Base-by-base conservation (phyloP, 1,140 invertebrate species). In the Arion vulgaris region DNA sequence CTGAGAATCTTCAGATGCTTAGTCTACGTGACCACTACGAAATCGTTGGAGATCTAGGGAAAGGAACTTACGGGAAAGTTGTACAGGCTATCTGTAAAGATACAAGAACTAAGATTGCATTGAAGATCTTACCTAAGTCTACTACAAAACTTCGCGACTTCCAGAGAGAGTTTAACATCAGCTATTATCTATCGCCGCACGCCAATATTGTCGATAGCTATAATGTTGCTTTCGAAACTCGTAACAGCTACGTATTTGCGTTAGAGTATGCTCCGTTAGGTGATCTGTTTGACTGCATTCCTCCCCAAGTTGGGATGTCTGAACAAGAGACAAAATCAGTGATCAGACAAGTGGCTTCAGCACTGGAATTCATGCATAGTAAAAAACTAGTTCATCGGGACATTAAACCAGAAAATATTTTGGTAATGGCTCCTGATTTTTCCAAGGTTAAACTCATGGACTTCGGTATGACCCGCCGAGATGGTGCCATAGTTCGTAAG, bases 401-500 rank as follows among this genome's bases (percentile, higher is more conserved):
- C 85, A 90, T 92, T 34, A 97, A 97, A 92, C 92, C 95, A 28
- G 95, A 96, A 88, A 96, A 96, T 90, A 94, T 96, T 62, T 91
- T 96, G 19, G 94, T 96, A 17, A 96, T 96, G 90, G 95, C 95
- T 86, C 96, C 95, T 71, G 96, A 98, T 89, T 97, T 97, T 91
- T 96, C 95, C 66, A 94, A 96, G 83, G 96, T 99, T 32, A 99
- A 99, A 93, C 93, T 99, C 66, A 98, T 97, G 89, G 98, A 99
- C 93, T 99, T 99, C 89, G 98, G 98, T 0, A 96, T 98, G 91
- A 93, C 96, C 0, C 93, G 95, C 39, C 93, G 94, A 84, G 95
- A 95, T 72, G 95, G 96, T 0, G 93, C 94, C 1, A 90, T 96
- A 66, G 95, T 96, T 2, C 92, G 93, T 76, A 94, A 93, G 85